A percentile compares a stretch with the other conserved stretches of the same genome.
phyloP scores from a whole-genome alignment of 2,888 invertebrate genomes.

The Drosophila buzzatii region DNA sequence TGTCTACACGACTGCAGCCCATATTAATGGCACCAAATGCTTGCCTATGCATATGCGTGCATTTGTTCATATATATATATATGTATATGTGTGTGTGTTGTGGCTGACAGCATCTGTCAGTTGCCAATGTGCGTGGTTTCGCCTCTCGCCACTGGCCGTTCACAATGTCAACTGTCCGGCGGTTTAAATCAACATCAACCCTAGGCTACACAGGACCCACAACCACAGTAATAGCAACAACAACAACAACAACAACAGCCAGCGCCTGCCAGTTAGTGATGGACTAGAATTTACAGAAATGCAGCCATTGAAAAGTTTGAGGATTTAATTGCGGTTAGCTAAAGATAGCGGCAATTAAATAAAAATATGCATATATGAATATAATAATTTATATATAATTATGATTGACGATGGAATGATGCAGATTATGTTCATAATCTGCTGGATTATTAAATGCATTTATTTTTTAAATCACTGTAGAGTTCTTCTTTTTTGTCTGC shows the following conservation, averaged over 20 bases:
- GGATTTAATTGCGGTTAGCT: not conserved
- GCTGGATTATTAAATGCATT: no score
- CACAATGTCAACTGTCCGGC: slow-evolving; percentile 67
- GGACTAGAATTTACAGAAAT: slow-evolving; percentile 5
- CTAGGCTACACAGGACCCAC: slow-evolving; percentile 13
- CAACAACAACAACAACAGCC: not conserved
- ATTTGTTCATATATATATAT: slow-evolving; percentile 30
- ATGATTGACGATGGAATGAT: not conserved
- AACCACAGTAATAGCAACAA: slow-evolving; percentile 3
- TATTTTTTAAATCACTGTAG: no score
- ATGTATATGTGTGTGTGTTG: slow-evolving; percentile 46
- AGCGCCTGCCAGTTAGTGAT: slow-evolving; percentile 1
- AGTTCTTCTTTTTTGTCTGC: no score
- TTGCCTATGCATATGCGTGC: slow-evolving; percentile 19
- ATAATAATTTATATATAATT: not conserved
- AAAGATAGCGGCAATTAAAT: not conserved
- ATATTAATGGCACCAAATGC: slow-evolving; percentile 46
- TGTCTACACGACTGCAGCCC: slow-evolving; percentile 38
- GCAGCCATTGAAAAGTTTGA: not conserved
- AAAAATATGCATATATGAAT: not conserved
- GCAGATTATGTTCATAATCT: no score
- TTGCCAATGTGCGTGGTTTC: slow-evolving; percentile 63
- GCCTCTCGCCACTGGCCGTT: slow-evolving; percentile 22
- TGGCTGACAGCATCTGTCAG: slow-evolving; percentile 81
- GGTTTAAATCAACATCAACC: slow-evolving; percentile 67